A percentile compares a stretch with the other conserved stretches of the same genome.
Evolutionary conservation across 2,888 invertebrate genomes (phyloP).

Genomic region (Macaria liturata): DNA sequence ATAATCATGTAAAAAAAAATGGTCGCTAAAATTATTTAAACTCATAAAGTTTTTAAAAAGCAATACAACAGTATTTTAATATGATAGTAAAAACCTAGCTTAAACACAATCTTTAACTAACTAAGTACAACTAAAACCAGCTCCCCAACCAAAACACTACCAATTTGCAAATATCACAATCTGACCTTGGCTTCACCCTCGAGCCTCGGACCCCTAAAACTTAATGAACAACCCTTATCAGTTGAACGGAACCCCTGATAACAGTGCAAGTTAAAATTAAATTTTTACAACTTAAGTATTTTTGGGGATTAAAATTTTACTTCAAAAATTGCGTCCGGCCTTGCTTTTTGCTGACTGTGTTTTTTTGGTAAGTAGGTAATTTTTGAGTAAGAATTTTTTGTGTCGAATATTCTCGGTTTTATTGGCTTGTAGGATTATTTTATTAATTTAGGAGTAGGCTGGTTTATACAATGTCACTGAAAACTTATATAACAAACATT

Average conservation of each 20-base stretch:
- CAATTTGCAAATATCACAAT: constrained; percentile 7
- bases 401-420: neutral
- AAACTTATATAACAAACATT: too few relatives aligned
- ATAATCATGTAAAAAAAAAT: too few relatives aligned
- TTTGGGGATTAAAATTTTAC: constrained; percentile 21
- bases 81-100: neutral
- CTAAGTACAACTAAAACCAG: neutral
- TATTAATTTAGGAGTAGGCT: too few relatives aligned
- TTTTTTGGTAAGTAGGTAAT: neutral
- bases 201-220: constrained; percentile 18
- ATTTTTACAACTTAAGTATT: constrained; percentile 29
- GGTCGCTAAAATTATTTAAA: too few relatives aligned
- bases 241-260: constrained; percentile 27
- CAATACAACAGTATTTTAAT: too few relatives aligned
- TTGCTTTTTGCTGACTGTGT: constrained; percentile 9
- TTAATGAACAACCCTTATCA: constrained; percentile 37
- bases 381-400: neutral
- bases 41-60: too few relatives aligned
- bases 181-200: neutral
- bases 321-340: constrained; percentile 11
- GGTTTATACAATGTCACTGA: too few relatives aligned
- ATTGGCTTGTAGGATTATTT: too few relatives aligned
- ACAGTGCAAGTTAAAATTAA: constrained; percentile 29
- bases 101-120: neutral
- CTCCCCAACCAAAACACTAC: neutral